Evolutionary conservation across 2,888 invertebrate species (phyloP), one percentile per base, ranked within the genome.

Genomic region (Boloria euphrosyne): DNA sequence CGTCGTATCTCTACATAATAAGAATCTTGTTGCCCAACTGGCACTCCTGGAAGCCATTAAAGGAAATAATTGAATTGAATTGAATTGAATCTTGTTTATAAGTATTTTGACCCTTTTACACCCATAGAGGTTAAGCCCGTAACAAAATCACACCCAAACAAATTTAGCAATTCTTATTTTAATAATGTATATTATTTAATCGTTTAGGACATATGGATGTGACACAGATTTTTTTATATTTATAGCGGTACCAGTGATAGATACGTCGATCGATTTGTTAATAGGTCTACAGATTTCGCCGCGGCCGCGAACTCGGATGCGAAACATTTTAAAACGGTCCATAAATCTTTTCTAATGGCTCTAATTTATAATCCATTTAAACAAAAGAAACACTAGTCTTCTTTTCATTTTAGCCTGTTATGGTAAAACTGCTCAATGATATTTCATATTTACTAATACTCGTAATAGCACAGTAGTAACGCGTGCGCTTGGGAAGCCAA

Each of bases 71-170:
- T n/a, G n/a, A n/a, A n/a, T n/a, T n/a, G n/a, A n/a, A n/a, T n/a
- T n/a, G n/a, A n/a, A n/a, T n/a, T n/a, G 16, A 49, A 17, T 31
- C 44, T 66, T 53, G 62, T 62, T 62, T 66, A 62, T 62, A 66
- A 53, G 66, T 62, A 53, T 59, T 62, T 62, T 62, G 66, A 66
- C 66, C 62, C 57, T 44, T 62, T 58, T 51, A 55, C 66, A 62
- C 51, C 16, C 22, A 51, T 62, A 3, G 55, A 50, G 61, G 54
- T 62, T 46, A 61, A 62, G 46, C 22, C 54, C 50, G 57, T 52
- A 55, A 38, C 57, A 57, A 57, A 57, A 66, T 62, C 31, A 49
- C 57, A 53, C 46, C 50, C 55, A 52, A 62, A 66, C 66, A 66
- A 65, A 60, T 52, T 47, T 46, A 38, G 13, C 47, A 47, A 22